phyloP scores from a whole-genome alignment of 2,888 invertebrate species.

The Serrognathus titanus region DNA sequence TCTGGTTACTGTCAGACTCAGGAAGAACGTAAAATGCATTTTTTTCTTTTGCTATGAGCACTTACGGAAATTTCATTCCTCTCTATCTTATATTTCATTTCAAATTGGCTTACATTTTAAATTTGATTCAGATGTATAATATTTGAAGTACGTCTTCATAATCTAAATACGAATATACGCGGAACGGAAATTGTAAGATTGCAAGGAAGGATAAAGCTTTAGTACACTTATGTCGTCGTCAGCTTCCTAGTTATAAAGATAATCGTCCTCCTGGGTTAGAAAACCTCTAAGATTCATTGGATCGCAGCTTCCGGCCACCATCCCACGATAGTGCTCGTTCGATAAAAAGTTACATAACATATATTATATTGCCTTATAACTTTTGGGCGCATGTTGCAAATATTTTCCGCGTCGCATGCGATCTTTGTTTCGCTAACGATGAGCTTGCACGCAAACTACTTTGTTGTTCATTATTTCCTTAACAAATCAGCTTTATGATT shows the following conservation, averaged over 20 bases:
- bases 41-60: no score
- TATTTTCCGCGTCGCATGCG: conserved; percentile 4
- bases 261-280: conserved; percentile 28
- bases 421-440: neutral
- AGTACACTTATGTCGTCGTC: conserved; percentile 25
- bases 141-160: no score
- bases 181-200: conserved; percentile 13
- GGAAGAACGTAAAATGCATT: no score
- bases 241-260: conserved; percentile 28
- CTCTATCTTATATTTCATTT: no score
- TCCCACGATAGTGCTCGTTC: conserved; percentile 8
- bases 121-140: no score
- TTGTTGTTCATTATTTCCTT: no score
- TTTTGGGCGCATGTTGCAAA: conserved; percentile 8
- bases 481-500: no score
- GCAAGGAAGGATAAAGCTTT: conserved; percentile 26
- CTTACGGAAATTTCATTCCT: no score
- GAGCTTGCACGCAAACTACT: no score
- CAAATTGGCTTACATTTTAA: no score
- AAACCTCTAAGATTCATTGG: conserved; percentile 26
- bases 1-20: no score
- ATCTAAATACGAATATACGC: conserved; percentile 4
- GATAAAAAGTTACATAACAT: conserved; percentile 20
- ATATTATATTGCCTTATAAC: conserved; percentile 11
- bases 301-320: conserved; percentile 11